These are phyloP conservation scores for Parambassis ranga DNA, from an alignment of 2,797 vertebrate genomes.

Conservation along the genomic window DNA sequence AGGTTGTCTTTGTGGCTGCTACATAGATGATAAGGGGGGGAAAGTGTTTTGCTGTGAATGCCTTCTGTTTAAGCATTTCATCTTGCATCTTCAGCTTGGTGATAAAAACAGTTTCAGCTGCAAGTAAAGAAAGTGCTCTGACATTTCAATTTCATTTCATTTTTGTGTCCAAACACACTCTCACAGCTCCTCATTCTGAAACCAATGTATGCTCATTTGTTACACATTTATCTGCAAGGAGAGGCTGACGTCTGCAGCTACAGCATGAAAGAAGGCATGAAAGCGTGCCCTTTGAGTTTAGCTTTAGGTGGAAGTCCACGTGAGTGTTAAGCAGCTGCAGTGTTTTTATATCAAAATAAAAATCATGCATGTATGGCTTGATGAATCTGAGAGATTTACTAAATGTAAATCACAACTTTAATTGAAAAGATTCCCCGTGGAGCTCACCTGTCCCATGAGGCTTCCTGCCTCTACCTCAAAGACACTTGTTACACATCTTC, in stretches of 20 bases:
- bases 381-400: too few relatives aligned
- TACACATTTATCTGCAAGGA: conserved; percentile 10
- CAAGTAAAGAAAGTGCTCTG: conserved; percentile 7
- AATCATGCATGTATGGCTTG: neutral
- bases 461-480: neutral
- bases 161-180: neutral
- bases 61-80: neutral
- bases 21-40: too few relatives aligned
- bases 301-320: neutral
- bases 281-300: conserved; percentile 17
- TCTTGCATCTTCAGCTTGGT: neutral
- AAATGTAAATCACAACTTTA: conserved; percentile 12
- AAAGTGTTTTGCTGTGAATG: too few relatives aligned
- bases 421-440: neutral
- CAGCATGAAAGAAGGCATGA: neutral
- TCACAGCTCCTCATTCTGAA: conserved; percentile 13
- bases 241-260: conserved; percentile 39
- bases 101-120: neutral
- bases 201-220: conserved; percentile 14
- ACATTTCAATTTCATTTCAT: conserved; percentile 15
- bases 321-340: neutral
- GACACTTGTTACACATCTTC: conserved; percentile 62
- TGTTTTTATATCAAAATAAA: neutral
- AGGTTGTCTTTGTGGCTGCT: neutral
- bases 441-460: neutral